These are phyloP conservation scores for Psilopsiagon aurifrons DNA, from an alignment of 2,113 vertebrate species.

Conservation along the genomic window DNA sequence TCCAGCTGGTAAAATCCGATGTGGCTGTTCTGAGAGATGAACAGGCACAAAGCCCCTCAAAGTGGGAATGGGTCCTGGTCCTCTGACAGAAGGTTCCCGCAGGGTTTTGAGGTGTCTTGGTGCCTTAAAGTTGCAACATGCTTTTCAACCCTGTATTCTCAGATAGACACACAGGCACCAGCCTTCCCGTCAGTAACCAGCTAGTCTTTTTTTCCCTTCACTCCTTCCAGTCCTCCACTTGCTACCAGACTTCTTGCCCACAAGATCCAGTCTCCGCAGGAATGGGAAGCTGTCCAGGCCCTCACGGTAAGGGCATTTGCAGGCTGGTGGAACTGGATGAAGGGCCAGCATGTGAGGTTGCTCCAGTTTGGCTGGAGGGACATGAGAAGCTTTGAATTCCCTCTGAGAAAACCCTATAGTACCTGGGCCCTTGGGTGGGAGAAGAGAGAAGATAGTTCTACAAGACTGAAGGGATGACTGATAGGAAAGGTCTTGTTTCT, in stretches of 20 bases:
- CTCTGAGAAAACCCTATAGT: background rate
- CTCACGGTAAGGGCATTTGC: slow-evolving; percentile 82
- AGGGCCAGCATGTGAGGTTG: background rate
- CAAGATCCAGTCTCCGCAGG: slow-evolving; percentile 98
- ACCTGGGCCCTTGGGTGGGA: background rate
- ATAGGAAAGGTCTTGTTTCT: background rate
- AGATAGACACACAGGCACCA: background rate
- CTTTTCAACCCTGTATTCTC: background rate
- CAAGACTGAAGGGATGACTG: background rate
- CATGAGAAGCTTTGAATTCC: background rate
- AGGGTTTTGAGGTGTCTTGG: background rate
- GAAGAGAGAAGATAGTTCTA: background rate
- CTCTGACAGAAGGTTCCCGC: background rate
- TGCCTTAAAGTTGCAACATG: background rate
- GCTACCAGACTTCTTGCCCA: slow-evolving; percentile 94
- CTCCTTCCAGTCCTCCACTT: slow-evolving; percentile 84
- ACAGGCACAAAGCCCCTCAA: background rate
- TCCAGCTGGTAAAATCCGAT: background rate
- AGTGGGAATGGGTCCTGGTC: background rate
- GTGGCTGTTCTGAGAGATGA: background rate
- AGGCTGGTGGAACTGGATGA: background rate
- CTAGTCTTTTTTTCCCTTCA: background rate
- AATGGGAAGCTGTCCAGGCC: slow-evolving; percentile 97
- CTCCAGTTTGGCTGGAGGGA: background rate
- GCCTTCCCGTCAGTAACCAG: background rate